Percentiles rank a stretch among this genome's conserved stretches.
Conservation (phyloP, 2,797 vertebrate species). For the Micromesistius poutassou region DNA sequence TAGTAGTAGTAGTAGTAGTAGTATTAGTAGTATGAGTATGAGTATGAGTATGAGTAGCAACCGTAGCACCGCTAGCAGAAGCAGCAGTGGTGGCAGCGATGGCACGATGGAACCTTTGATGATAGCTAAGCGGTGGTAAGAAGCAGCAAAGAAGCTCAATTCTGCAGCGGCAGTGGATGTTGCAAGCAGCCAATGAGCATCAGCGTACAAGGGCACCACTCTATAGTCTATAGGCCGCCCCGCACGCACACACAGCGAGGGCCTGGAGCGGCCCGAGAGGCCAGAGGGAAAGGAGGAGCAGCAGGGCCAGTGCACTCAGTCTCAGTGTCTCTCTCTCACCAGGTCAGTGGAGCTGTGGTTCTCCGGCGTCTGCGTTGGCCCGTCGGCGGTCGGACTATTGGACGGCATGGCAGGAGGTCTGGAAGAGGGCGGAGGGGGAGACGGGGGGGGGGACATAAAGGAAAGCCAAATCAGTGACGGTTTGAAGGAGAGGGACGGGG, state of each 20-base stretch:
- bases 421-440: too few relatives aligned
- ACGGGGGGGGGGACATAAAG: conserved; percentile 31
- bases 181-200: not conserved
- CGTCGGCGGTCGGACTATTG: conserved; percentile 62
- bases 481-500: not conserved
- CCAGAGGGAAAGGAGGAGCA: too few relatives aligned
- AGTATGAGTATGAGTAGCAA: too few relatives aligned
- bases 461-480: conserved; percentile 56
- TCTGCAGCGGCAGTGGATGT: not conserved
- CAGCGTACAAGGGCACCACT: not conserved
- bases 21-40: not conserved
- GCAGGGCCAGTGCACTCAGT: too few relatives aligned
- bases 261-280: too few relatives aligned
- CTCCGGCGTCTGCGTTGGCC: conserved; percentile 58
- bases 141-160: not conserved
- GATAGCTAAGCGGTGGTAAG: not conserved
- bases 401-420: conserved; percentile 65
- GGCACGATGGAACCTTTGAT: not conserved
- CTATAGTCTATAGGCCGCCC: too few relatives aligned
- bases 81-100: conserved; percentile 36
- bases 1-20: not conserved
- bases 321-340: conserved; percentile 44
- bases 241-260: too few relatives aligned
- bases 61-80: conserved; percentile 14
- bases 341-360: conserved; percentile 53